phyloP scores from a whole-genome alignment of 2,888 invertebrate species.

The Nemurella pictetii region DNA sequence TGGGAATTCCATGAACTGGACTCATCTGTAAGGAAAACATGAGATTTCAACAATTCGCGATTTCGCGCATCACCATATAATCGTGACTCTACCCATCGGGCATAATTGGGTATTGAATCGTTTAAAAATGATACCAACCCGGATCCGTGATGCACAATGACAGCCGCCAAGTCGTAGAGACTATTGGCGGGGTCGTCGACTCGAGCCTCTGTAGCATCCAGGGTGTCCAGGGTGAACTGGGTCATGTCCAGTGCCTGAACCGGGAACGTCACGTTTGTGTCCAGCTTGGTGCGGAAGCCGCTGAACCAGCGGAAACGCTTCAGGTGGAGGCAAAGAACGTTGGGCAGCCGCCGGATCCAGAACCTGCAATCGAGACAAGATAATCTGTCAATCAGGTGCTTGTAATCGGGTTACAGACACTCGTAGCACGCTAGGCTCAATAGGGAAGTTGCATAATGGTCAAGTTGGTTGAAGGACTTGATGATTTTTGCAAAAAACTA shows the following conservation, averaged over 20 bases:
- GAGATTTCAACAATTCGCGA: too few species aligned
- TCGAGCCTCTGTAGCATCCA: constrained; percentile 46
- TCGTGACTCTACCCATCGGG: too few species aligned
- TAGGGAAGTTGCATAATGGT: too few species aligned
- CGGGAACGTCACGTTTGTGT: constrained; percentile 77
- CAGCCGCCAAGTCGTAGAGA: constrained; percentile 77
- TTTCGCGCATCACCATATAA: too few species aligned
- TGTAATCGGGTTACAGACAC: constrained; percentile 39
- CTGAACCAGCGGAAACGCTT: constrained; percentile 84
- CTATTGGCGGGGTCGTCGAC: constrained; percentile 64
- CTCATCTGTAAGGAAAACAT: too few species aligned
- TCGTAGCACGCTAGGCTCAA: too few species aligned
- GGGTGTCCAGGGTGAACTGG: constrained; percentile 70
- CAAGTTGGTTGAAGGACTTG: too few species aligned
- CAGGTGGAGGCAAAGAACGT: constrained; percentile 80
- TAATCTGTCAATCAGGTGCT: too few species aligned
- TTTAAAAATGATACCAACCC: constrained; percentile 56
- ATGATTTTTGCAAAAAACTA: too few species aligned
- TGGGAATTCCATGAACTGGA: too few species aligned
- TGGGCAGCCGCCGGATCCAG: constrained; percentile 78
- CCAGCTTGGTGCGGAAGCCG: constrained; percentile 77
- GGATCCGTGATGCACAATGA: constrained; percentile 80
- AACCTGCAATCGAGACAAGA: too few species aligned
- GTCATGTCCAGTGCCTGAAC: constrained; percentile 76
- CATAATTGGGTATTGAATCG: too few species aligned